phyloP scores from a whole-genome alignment of 1,140 invertebrate species.

The Gonatopus flavifemur region DNA sequence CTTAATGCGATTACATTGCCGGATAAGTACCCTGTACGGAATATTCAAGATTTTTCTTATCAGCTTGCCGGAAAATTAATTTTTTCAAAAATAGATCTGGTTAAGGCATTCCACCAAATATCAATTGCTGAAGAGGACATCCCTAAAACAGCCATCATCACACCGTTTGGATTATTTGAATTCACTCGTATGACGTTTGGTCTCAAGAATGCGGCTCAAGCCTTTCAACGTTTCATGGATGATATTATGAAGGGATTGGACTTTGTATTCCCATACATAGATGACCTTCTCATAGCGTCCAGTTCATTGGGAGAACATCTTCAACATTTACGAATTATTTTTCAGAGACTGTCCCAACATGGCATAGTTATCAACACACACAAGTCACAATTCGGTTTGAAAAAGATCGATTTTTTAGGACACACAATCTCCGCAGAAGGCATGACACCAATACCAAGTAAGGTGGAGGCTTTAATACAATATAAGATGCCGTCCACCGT shows the following conservation, averaged over 20 bases:
- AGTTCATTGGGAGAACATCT: slow-evolving; percentile 14
- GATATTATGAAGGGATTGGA: slow-evolving; percentile 7
- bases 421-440: too few relatives aligned
- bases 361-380: slow-evolving; percentile 33
- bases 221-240: slow-evolving; percentile 15
- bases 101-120: slow-evolving; percentile 50
- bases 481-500: too few relatives aligned
- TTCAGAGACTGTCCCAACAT: slow-evolving; percentile 26
- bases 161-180: slow-evolving; percentile 18
- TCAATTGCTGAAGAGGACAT: slow-evolving; percentile 20
- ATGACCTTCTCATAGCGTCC: slow-evolving; percentile 36
- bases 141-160: slow-evolving; percentile 21
- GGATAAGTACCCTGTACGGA: slow-evolving; percentile 41
- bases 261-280: slow-evolving; percentile 26
- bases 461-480: too few relatives aligned
- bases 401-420: slow-evolving; percentile 37
- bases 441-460: too few relatives aligned
- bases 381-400: slow-evolving; percentile 36
- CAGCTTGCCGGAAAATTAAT: slow-evolving; percentile 34
- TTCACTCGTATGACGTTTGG: slow-evolving; percentile 15
- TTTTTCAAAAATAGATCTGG: slow-evolving; percentile 52
- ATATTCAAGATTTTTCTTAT: slow-evolving; percentile 31
- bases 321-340: slow-evolving; percentile 15
- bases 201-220: slow-evolving; percentile 27
- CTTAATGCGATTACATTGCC: slow-evolving; percentile 44